Conservation (phyloP, 2,797 vertebrate genomes). For the Thripadectes ignobilis region DNA sequence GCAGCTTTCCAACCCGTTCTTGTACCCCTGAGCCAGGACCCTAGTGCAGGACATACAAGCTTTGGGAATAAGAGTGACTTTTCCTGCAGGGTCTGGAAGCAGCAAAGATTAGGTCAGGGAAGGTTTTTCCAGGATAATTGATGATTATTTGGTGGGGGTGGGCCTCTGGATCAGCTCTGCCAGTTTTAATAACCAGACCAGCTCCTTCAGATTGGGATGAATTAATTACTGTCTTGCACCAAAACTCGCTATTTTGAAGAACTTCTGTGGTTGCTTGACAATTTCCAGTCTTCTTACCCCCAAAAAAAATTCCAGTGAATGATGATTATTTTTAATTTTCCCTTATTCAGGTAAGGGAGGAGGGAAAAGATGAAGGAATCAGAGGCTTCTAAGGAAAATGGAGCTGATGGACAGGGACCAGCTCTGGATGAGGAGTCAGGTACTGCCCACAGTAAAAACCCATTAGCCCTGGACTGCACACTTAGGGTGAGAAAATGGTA, state of each 20-base stretch:
- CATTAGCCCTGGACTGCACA: not conserved
- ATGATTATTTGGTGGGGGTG: not conserved
- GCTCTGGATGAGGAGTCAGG: not conserved
- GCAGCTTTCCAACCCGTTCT: not conserved
- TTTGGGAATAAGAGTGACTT: not conserved
- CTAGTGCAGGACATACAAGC: accelerated
- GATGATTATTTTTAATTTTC: not conserved
- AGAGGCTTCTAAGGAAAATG: not conserved
- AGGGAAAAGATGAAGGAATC: not conserved
- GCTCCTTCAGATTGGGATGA: not conserved
- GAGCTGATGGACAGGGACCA: not conserved
- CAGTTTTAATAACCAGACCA: not conserved
- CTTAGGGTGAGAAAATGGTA: not conserved
- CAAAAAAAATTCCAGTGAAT: not conserved
- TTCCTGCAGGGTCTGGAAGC: not conserved
- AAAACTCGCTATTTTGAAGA: not conserved
- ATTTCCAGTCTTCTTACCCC: not conserved
- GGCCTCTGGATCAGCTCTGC: not conserved
- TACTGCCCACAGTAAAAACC: not conserved
- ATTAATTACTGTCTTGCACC: not conserved
- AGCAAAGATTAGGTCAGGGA: not conserved
- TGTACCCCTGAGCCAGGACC: not conserved
- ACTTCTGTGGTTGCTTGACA: not conserved
- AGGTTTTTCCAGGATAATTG: not conserved
- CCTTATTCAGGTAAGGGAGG: not conserved